phyloP scores from a whole-genome alignment of 2,797 vertebrate species.

The Lepus townsendii region DNA sequence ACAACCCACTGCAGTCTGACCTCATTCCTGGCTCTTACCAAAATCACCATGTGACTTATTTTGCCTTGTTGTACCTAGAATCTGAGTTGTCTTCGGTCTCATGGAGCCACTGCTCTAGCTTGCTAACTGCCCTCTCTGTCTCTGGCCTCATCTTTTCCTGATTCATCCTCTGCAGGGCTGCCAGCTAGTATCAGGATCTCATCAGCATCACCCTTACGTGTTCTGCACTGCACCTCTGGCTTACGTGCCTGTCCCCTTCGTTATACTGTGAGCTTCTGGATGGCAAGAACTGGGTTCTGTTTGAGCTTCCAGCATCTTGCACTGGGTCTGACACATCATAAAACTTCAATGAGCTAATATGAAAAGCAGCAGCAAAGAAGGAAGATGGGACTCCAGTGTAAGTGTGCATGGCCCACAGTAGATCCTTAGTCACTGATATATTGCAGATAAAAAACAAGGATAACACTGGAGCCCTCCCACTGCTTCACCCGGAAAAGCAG shows the following conservation, averaged over 20 bases:
- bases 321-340: constrained; percentile 17
- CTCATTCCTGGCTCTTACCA: neutral
- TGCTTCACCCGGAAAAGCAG: constrained; percentile 8
- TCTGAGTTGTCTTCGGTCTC: constrained; percentile 11
- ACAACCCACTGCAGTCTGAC: neutral
- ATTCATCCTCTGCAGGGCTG: neutral
- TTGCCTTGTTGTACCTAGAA: constrained; percentile 5
- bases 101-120: constrained; percentile 6
- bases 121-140: constrained; percentile 34
- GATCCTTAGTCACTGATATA: constrained; percentile 29
- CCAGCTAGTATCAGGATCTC: constrained; percentile 28
- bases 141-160: constrained; percentile 27
- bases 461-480: constrained; percentile 33
- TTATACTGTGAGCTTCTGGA: neutral
- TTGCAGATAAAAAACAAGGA: constrained; percentile 61
- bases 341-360: constrained; percentile 55
- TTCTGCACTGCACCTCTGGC: constrained; percentile 32
- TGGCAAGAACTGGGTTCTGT: constrained; percentile 44
- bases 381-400: constrained; percentile 21
- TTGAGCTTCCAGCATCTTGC: constrained; percentile 30
- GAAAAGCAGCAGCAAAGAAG: constrained; percentile 45
- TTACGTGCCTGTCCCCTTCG: constrained; percentile 16
- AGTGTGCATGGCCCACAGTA: neutral
- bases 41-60: neutral
- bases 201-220: constrained; percentile 56